Percentiles rank a stretch among this genome's conserved stretches.
Conservation (phyloP, 2,888 invertebrate species). For the Clepsis dumicolana region DNA sequence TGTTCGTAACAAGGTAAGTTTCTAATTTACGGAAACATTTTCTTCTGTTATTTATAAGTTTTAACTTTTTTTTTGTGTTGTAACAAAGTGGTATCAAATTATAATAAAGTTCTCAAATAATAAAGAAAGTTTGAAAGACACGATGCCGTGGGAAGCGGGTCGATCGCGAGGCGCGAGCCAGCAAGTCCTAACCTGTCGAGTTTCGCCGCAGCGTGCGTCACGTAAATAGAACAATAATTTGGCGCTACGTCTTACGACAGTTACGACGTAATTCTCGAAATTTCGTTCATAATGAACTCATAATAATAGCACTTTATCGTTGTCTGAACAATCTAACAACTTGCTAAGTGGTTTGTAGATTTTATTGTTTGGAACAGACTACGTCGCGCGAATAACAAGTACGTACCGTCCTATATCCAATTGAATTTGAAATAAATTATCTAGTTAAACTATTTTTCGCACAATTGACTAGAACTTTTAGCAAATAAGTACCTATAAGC, state of each 20-base stretch:
- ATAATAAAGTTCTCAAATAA: not conserved
- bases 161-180: slow-evolving; percentile 9
- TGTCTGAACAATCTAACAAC: not conserved
- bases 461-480: no score
- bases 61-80: no score
- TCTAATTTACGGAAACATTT: not conserved
- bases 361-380: no score
- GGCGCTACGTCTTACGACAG: not conserved
- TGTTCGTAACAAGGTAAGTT: slow-evolving; percentile 64
- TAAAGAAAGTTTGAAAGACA: not conserved
- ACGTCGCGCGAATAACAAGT: no score
- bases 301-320: not conserved
- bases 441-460: no score
- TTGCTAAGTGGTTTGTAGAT: not conserved
- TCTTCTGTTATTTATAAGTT: not conserved
- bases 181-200: slow-evolving; percentile 44
- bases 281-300: not conserved
- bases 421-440: no score
- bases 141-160: not conserved
- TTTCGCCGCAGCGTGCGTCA: slow-evolving; percentile 20
- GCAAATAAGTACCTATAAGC: no score
- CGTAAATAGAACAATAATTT: slow-evolving; percentile 21
- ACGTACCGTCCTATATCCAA: no score
- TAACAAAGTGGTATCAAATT: not conserved
- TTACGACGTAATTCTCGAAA: slow-evolving; percentile 17